These are phyloP conservation scores for Agonum fuliginosum DNA, from an alignment of 2,888 invertebrate species.

Conservation along the genomic window DNA sequence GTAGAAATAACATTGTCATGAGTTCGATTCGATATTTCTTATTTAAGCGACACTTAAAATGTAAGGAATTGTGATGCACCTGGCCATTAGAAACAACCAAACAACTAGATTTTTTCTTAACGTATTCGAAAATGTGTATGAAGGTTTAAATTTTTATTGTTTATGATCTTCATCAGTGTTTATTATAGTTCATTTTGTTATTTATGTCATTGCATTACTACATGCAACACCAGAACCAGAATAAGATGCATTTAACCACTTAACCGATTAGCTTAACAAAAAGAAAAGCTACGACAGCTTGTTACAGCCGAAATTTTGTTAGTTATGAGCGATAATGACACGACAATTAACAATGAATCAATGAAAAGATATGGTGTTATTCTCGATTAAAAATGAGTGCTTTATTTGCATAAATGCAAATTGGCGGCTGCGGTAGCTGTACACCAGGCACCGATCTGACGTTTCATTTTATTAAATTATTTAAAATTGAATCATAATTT, in stretches of 20 bases:
- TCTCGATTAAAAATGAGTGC: conserved; percentile 42
- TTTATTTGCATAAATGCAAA: conserved; percentile 56
- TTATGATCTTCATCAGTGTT: too few relatives aligned
- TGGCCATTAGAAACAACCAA: too few relatives aligned
- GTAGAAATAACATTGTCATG: too few relatives aligned
- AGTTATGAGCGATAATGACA: conserved; percentile 52
- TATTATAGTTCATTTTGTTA: too few relatives aligned
- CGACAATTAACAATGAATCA: conserved; percentile 58
- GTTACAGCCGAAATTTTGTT: conserved; percentile 43
- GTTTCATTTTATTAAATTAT: conserved; percentile 49
- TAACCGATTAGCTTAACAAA: background rate
- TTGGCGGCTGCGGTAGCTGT: background rate
- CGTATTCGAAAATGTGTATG: too few relatives aligned
- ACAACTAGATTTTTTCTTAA: too few relatives aligned
- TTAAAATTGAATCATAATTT: conserved; percentile 38
- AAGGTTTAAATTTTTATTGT: too few relatives aligned
- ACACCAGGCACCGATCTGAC: background rate
- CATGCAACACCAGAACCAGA: background rate
- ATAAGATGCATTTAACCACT: background rate
- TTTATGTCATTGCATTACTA: background rate
- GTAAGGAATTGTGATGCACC: too few relatives aligned
- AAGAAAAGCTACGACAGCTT: conserved; percentile 30
- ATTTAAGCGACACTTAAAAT: too few relatives aligned
- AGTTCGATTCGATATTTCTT: too few relatives aligned
- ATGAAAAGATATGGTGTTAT: conserved; percentile 37